Evolutionary conservation across 1,140 invertebrate genomes (phyloP).

Genomic region (Caenorhabditis remanei): DNA sequence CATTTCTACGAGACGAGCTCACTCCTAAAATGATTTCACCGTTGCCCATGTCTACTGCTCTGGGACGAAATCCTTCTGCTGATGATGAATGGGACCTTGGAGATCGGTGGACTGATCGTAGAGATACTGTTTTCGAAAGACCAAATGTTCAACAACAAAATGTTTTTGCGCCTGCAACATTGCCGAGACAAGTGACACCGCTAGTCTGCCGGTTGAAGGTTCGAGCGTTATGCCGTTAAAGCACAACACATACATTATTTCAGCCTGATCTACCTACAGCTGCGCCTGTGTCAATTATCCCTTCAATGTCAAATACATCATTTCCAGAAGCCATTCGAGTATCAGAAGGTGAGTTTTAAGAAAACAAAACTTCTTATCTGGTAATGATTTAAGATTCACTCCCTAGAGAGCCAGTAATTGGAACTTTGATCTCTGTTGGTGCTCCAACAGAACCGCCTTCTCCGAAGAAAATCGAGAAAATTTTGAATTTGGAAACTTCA

Average conservation of each 20-base stretch:
- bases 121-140: conserved; percentile 32
- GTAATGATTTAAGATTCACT: background rate
- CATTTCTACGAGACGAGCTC: conserved; percentile 41
- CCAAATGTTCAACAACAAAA: background rate
- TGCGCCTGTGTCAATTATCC: conserved; percentile 30
- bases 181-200: conserved; percentile 60
- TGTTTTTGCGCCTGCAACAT: conserved; percentile 56
- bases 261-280: conserved; percentile 10
- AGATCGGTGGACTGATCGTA: conserved; percentile 33
- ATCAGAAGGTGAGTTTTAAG: background rate
- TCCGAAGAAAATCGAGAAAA: background rate
- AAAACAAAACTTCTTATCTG: background rate
- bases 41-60: background rate
- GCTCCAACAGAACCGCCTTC: conserved; percentile 7
- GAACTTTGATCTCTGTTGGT: conserved; percentile 15
- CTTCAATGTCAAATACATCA: conserved; percentile 10
- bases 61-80: background rate
- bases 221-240: background rate
- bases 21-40: conserved; percentile 15
- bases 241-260: background rate
- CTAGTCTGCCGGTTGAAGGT: conserved; percentile 34
- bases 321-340: background rate
- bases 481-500: background rate
- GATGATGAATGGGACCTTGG: conserved; percentile 19
- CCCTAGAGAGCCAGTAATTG: background rate